Evolutionary conservation across 2,797 vertebrate genomes (phyloP), one percentile per base, ranked within the genome.

Genomic region (Spinibarbus caldwelli): DNA sequence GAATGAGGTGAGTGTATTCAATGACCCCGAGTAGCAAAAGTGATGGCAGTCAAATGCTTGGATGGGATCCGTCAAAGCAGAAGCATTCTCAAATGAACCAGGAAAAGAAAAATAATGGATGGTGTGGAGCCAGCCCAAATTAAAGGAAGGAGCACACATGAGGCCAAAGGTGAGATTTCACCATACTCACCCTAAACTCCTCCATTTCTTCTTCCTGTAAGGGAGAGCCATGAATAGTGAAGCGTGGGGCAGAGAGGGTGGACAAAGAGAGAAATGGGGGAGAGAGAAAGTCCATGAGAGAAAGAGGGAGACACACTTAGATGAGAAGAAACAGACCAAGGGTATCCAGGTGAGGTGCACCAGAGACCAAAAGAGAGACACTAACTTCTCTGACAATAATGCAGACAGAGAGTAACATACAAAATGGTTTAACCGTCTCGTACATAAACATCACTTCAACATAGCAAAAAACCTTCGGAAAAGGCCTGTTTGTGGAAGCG

Each of bases 201-300:
- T 97, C 98, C 98, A 99, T 87, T 99, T 99, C 98, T 99, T 99
- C 98, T 99, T 99, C 97, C 98, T 99, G 97, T 92, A 97, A 96
- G 94, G 95, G 88, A 96, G 94, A 96, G 96, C 97, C 97, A 96
- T 94, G 96, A 96, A 97, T 92, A 97, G 94, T 97, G 96, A 97
- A 96, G 97, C 96, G 93, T 90, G 96, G 95, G 95, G 96, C 91
- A 94, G 93, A 96, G 92, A 95, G 91, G 94, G 96, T 94, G 89
- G 91, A 92, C 84, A 81, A 91, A 88, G 83, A 85, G 90, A 93
- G 83, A 91, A 96, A 94, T 59, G 80, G 76, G 77, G 77, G 83
- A 88, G 72, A 82, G 41, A 84, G 77, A 80, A 78, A 84, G 81
- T 43, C 64, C 47, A 57, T 95, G 95, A 95, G 64, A 94, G 91